Evolutionary conservation across 1,140 invertebrate genomes (phyloP).

Genomic region (Meteorus sp.): DNA sequence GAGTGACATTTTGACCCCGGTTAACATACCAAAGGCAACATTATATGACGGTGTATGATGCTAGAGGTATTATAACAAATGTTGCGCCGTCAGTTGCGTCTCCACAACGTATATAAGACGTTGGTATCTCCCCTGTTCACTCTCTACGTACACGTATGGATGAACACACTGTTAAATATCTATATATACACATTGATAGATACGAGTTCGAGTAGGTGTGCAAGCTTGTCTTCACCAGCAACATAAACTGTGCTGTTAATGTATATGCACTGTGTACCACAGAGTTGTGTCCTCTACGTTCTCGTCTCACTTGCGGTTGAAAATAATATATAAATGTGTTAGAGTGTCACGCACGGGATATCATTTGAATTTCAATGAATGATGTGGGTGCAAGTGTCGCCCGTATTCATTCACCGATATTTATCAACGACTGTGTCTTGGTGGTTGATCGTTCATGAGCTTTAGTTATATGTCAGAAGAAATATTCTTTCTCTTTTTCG

Average conservation of each 20-base stretch:
- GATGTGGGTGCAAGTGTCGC: conserved; percentile 33
- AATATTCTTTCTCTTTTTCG: neutral
- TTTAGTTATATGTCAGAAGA: neutral
- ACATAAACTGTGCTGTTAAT: too few species aligned
- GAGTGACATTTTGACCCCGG: conserved; percentile 53
- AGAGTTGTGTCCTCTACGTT: neutral
- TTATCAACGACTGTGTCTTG: conserved; percentile 22
- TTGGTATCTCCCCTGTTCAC: neutral
- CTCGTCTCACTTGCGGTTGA: neutral
- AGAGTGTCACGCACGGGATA: conserved; percentile 28
- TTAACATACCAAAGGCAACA: conserved; percentile 53
- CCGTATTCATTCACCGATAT: conserved; percentile 27
- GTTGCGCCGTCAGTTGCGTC: conserved; percentile 29
- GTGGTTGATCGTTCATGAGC: conserved; percentile 3
- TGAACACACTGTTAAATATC: conserved; percentile 28
- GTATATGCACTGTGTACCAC: too few species aligned
- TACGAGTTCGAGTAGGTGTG: conserved; percentile 32
- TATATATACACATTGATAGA: too few species aligned
- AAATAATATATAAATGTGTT: too few species aligned
- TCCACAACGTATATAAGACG: neutral
- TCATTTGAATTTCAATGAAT: conserved; percentile 58
- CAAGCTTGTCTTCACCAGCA: neutral
- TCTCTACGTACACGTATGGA: conserved; percentile 1
- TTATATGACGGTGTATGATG: conserved; percentile 35
- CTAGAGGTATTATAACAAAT: conserved; percentile 46